Evolutionary conservation across 2,888 invertebrate species (phyloP).

Genomic region (Fragum fragum): DNA sequence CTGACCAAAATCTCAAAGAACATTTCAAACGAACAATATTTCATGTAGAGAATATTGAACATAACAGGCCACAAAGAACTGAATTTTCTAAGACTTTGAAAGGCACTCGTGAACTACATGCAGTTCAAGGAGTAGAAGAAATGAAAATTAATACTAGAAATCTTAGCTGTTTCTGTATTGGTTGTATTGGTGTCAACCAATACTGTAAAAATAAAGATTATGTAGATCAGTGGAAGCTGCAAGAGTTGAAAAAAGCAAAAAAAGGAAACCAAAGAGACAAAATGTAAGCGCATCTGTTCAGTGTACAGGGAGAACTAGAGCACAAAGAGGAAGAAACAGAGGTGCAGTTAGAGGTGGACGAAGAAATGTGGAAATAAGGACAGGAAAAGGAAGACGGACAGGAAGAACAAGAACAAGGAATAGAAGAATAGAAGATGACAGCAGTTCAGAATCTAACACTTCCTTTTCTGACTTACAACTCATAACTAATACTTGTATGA

Average conservation of each 20-base stretch:
- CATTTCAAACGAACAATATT: conserved; percentile 48
- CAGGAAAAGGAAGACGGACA: too few species aligned
- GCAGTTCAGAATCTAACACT: too few species aligned
- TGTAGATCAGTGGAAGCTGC: conserved; percentile 37
- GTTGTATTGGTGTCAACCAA: conserved; percentile 15
- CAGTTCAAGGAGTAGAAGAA: conserved; percentile 25
- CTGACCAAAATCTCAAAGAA: conserved; percentile 25
- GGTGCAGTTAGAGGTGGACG: too few species aligned
- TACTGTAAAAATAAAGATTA: conserved; percentile 38
- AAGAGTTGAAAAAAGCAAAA: conserved; percentile 23
- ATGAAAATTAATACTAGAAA: conserved; percentile 38
- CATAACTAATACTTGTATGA: too few species aligned
- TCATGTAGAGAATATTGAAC: conserved; percentile 19
- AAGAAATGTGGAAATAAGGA: too few species aligned
- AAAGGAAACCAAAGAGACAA: not conserved
- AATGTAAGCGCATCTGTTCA: not conserved
- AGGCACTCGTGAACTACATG: conserved; percentile 40
- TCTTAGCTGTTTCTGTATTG: conserved; percentile 44
- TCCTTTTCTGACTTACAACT: too few species aligned
- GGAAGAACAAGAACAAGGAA: too few species aligned
- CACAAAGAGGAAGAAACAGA: not conserved
- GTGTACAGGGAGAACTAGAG: conserved; percentile 17
- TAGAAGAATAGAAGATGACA: too few species aligned
- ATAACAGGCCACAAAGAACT: conserved; percentile 35
- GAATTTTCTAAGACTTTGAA: conserved; percentile 37